These are phyloP conservation scores for Agonopterix arenella DNA, from an alignment of 2,888 invertebrate species.

Conservation along the genomic window DNA sequence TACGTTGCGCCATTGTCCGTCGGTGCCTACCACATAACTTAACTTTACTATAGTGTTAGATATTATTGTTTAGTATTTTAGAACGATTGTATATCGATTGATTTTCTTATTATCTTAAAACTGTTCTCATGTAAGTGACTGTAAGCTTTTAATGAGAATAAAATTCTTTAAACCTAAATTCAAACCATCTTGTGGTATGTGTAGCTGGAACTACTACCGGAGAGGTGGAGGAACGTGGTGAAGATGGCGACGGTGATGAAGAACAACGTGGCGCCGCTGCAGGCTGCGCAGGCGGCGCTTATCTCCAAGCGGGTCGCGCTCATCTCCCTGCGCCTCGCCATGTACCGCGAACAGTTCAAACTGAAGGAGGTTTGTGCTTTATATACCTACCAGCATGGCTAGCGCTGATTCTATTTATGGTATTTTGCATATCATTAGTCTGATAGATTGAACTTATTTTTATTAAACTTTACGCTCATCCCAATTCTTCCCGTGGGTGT, in stretches of 20 bases:
- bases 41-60: no score
- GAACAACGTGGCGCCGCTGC: constrained; percentile 91
- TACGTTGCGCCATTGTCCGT: no score
- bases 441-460: not conserved
- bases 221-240: constrained; percentile 91
- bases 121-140: no score
- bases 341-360: constrained; percentile 87
- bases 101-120: no score
- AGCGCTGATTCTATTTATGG: no score
- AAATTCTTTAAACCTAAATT: no score
- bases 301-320: constrained; percentile 89
- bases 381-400: no score
- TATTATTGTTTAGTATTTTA: no score
- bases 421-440: not conserved
- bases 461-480: not conserved
- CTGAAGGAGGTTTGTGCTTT: constrained; percentile 43
- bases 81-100: no score
- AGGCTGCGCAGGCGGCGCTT: constrained; percentile 91
- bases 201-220: constrained; percentile 86
- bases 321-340: constrained; percentile 86
- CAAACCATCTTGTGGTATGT: not conserved
- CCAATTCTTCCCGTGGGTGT: no score
- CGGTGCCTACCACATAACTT: no score
- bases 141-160: no score
- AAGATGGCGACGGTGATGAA: constrained; percentile 89